These are phyloP conservation scores for Syrista parreyssii DNA, from an alignment of 2,888 invertebrate genomes.

Conservation along the genomic window DNA sequence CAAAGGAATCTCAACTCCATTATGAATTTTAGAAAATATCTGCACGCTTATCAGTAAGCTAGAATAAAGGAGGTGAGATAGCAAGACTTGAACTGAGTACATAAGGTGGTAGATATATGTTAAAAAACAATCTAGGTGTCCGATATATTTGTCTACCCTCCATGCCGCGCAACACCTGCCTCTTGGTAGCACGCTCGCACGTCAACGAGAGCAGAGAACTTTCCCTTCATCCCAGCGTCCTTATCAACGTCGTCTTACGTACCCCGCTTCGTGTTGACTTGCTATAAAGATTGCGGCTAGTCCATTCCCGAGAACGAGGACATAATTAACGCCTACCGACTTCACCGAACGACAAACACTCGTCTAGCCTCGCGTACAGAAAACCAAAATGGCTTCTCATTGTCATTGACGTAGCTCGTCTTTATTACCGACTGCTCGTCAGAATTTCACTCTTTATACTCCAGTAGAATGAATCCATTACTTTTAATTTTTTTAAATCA, in stretches of 20 bases:
- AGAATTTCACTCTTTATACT: not conserved
- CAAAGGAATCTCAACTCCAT: not conserved
- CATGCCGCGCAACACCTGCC: not conserved
- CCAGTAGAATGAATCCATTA: not conserved
- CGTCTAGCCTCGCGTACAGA: constrained; percentile 27
- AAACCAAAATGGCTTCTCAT: constrained; percentile 47
- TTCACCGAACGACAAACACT: constrained; percentile 19
- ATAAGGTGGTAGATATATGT: not conserved
- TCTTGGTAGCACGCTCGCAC: not conserved
- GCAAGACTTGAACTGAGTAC: not conserved
- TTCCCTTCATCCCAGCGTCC: not conserved
- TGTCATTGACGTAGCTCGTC: constrained; percentile 39
- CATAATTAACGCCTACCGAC: constrained; percentile 33
- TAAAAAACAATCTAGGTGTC: not conserved
- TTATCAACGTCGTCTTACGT: not conserved
- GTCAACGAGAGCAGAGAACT: not conserved
- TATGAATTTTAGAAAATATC: not conserved
- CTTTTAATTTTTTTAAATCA: not conserved
- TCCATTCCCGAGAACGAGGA: constrained; percentile 11
- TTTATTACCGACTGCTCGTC: not conserved
- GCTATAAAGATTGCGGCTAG: not conserved
- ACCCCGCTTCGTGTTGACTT: not conserved
- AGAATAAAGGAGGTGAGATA: not conserved
- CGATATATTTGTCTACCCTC: not conserved
- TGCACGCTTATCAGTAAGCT: not conserved